A percentile compares a stretch with the other conserved stretches of the same genome.
Conservation (phyloP, 2,113 vertebrate species). For the Xiphorhynchus elegans region DNA sequence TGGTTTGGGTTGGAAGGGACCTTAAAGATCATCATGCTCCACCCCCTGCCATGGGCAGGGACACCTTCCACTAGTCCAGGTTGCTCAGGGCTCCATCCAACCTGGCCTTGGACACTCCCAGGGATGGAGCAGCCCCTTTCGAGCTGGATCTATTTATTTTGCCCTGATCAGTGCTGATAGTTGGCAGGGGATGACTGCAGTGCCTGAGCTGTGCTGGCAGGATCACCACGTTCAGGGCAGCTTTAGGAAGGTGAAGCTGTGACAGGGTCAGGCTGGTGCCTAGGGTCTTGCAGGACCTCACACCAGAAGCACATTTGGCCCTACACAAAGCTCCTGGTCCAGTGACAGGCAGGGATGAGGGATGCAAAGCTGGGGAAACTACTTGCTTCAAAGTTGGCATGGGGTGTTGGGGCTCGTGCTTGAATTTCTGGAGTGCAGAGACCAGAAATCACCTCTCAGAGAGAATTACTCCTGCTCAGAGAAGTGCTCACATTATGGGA, state of each 20-base stretch:
- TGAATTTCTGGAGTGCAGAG: accelerated
- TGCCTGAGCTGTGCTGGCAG: background rate
- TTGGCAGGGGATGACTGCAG: background rate
- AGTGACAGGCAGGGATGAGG: background rate
- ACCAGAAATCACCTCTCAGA: background rate
- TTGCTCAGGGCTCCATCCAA: background rate
- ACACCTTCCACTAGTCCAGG: background rate
- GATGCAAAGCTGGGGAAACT: background rate
- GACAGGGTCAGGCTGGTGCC: background rate
- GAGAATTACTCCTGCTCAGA: background rate
- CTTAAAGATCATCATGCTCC: background rate
- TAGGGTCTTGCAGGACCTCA: background rate
- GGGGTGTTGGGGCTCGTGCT: background rate
- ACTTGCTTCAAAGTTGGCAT: background rate
- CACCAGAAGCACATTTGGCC: background rate
- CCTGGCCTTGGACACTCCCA: background rate
- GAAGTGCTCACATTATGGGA: background rate
- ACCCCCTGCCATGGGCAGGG: background rate
- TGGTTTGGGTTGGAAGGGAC: background rate
- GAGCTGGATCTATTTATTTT: background rate
- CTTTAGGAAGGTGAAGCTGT: background rate
- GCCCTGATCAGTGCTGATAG: background rate
- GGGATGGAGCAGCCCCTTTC: background rate
- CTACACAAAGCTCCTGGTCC: accelerated
- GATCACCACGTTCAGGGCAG: accelerated